These are phyloP conservation scores for Galerucella pusilla DNA, from an alignment of 2,888 invertebrate species.

Conservation along the genomic window DNA sequence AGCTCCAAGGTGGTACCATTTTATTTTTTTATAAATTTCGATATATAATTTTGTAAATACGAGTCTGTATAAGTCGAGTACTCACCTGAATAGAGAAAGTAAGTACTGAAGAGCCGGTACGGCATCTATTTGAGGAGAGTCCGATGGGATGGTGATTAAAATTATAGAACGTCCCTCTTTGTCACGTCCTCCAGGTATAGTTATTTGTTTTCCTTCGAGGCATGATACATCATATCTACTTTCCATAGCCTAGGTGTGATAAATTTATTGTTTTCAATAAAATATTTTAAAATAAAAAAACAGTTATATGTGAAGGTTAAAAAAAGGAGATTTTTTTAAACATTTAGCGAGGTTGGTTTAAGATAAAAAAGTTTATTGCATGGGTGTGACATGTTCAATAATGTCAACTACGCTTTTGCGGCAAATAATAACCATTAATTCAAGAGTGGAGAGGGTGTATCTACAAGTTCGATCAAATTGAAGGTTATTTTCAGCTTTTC, in stretches of 20 bases:
- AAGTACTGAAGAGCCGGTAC: slow-evolving; percentile 66
- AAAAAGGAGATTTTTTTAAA: not conserved
- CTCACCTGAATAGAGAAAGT: slow-evolving; percentile 69
- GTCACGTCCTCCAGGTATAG: slow-evolving; percentile 76
- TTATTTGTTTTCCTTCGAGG: slow-evolving; percentile 71
- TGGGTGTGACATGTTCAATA: not conserved
- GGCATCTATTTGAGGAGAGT: slow-evolving; percentile 67
- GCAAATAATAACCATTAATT: not conserved
- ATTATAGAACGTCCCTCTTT: slow-evolving; percentile 73
- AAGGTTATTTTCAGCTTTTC: too few relatives aligned
- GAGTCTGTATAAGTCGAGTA: slow-evolving; percentile 11
- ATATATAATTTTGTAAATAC: slow-evolving; percentile 8
- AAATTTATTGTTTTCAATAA: not conserved
- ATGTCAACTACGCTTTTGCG: not conserved
- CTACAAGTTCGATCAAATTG: not conserved
- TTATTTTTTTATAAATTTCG: too few relatives aligned
- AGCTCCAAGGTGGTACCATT: too few relatives aligned
- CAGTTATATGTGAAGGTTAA: too few relatives aligned
- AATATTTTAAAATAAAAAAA: too few relatives aligned
- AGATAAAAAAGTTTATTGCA: not conserved
- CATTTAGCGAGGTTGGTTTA: too few relatives aligned
- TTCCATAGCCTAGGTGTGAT: slow-evolving; percentile 65
- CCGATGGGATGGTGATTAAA: slow-evolving; percentile 71
- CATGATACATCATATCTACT: slow-evolving; percentile 64
- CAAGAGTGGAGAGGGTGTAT: not conserved